Conservation (phyloP, 30 jellyfish, hydroid and myxozoan species). For the Clytia hemisphaerica region DNA sequence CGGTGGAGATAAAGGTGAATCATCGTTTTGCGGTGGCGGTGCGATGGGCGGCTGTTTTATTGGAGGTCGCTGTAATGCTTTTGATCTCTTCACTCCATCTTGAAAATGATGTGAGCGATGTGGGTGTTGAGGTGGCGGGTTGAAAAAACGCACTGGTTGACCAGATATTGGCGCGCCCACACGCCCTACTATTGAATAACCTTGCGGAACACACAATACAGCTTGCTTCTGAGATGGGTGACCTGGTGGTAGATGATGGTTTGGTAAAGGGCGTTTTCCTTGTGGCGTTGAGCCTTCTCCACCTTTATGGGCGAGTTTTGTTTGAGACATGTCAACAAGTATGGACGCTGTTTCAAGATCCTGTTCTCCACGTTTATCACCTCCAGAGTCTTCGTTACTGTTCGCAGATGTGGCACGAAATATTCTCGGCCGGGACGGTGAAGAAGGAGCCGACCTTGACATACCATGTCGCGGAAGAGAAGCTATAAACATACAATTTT, state of each 20-base stretch:
- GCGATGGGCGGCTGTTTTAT: too few relatives aligned
- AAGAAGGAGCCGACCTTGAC: conserved; percentile 25
- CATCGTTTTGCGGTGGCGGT: too few relatives aligned
- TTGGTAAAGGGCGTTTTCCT: too few relatives aligned
- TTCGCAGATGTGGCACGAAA: conserved; percentile 11
- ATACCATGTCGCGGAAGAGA: too few relatives aligned
- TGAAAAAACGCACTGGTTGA: neutral
- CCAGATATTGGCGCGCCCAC: neutral
- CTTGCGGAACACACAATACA: neutral
- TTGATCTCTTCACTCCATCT: too few relatives aligned
- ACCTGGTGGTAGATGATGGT: neutral
- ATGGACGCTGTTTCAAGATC: conserved; percentile 26
- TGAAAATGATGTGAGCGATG: too few relatives aligned
- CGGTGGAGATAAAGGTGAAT: conserved; percentile 24
- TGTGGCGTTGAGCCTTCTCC: neutral
- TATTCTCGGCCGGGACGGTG: conserved; percentile 19
- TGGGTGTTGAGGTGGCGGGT: neutral
- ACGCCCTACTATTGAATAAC: conserved; percentile 11
- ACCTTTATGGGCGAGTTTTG: neutral
- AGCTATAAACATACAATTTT: too few relatives aligned
- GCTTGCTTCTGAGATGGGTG: neutral
- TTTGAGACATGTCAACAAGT: conserved; percentile 21
- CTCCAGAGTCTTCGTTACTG: too few relatives aligned
- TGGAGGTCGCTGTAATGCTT: too few relatives aligned
- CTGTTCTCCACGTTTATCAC: conserved; percentile 9